These are phyloP conservation scores for Aquatica leii DNA, from an alignment of 2,888 invertebrate genomes.

Conservation along the genomic window DNA sequence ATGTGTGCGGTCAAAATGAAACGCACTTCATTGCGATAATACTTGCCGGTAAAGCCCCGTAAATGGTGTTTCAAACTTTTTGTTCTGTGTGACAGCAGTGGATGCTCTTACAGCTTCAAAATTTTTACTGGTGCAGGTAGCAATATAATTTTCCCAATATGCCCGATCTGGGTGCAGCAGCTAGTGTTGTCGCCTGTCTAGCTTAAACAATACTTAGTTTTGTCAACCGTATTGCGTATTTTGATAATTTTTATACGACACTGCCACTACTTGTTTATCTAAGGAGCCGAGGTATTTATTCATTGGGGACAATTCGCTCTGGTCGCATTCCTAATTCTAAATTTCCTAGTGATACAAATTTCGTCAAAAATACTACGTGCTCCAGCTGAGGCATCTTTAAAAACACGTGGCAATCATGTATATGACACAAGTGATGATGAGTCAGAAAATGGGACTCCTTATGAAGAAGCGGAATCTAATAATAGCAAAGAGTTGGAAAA, in stretches of 20 bases:
- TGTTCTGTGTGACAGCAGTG: conserved; percentile 43
- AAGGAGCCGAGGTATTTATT: conserved; percentile 36
- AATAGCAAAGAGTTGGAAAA: not conserved
- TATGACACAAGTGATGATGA: not conserved
- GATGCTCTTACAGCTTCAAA: conserved; percentile 45
- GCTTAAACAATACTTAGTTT: conserved; percentile 38
- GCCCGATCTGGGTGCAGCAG: too few relatives aligned
- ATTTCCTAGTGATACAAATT: conserved; percentile 31
- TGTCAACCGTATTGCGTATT: too few relatives aligned
- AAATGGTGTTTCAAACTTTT: conserved; percentile 38
- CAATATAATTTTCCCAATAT: not conserved
- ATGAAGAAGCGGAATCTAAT: not conserved
- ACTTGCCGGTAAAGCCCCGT: too few relatives aligned
- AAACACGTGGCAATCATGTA: not conserved
- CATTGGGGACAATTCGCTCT: conserved; percentile 35
- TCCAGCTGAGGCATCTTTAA: not conserved
- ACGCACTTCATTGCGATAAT: conserved; percentile 42
- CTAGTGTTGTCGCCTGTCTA: conserved; percentile 43
- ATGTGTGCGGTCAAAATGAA: conserved; percentile 43
- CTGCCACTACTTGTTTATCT: too few relatives aligned
- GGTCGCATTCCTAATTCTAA: conserved; percentile 38
- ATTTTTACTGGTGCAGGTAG: conserved; percentile 22
- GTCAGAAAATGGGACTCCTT: not conserved
- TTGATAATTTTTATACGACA: conserved; percentile 39
- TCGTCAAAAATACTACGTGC: not conserved